phyloP scores from a whole-genome alignment of 2,888 invertebrate species.

The Oscheius myriophilus region DNA sequence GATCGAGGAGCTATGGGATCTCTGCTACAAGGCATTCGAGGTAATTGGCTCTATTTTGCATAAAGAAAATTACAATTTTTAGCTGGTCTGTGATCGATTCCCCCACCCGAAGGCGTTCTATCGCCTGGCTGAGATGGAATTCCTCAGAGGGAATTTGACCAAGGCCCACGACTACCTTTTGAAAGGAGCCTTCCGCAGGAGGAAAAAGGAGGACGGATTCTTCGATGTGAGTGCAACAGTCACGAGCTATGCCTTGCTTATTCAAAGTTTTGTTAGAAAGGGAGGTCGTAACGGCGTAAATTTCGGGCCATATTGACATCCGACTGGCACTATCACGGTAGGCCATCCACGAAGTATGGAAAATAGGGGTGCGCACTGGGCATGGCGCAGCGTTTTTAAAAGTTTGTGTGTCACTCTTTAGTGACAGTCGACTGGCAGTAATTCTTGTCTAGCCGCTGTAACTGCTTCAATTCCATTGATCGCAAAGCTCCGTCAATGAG shows the following conservation, averaged over 20 bases:
- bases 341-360: too few relatives aligned
- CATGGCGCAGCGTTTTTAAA: too few relatives aligned
- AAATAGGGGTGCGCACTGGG: too few relatives aligned
- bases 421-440: too few relatives aligned
- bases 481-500: too few relatives aligned
- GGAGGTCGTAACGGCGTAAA: too few relatives aligned
- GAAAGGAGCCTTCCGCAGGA: constrained; percentile 45
- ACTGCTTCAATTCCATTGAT: too few relatives aligned
- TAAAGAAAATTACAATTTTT: constrained; percentile 10
- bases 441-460: too few relatives aligned
- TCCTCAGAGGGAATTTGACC: constrained; percentile 30
- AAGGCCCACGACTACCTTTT: constrained; percentile 40
- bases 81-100: constrained; percentile 47
- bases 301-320: too few relatives aligned
- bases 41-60: constrained; percentile 6
- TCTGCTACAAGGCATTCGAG: constrained; percentile 46
- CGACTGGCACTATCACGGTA: too few relatives aligned
- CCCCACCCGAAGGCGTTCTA: constrained; percentile 54
- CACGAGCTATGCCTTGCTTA: neutral
- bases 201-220: constrained; percentile 46
- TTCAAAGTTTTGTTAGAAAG: too few relatives aligned
- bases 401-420: too few relatives aligned
- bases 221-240: constrained; percentile 40
- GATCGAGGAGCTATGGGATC: constrained; percentile 39
- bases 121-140: constrained; percentile 47